Percentiles rank a stretch among this genome's conserved stretches.
Conservation (phyloP, 2,888 invertebrate species). For the Aromia moschata region DNA sequence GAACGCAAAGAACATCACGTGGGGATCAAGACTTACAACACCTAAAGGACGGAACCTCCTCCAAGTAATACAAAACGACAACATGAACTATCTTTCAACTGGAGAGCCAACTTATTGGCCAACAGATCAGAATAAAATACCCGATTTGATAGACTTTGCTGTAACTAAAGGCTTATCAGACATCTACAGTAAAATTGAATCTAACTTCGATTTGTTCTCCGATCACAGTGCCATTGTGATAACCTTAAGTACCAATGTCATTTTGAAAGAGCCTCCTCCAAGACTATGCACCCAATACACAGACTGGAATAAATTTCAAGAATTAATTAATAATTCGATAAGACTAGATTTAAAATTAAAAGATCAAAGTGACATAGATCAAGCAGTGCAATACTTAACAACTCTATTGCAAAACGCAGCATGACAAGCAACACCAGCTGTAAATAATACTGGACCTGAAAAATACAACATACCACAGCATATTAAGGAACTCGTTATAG, state of each 20-base stretch:
- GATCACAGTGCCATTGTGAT: constrained; percentile 3
- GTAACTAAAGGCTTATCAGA: not conserved
- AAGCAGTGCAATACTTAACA: not conserved
- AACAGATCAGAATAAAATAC: constrained; percentile 3
- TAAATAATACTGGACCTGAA: not conserved
- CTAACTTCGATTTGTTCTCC: not conserved
- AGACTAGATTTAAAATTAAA: not conserved
- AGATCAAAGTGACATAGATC: not conserved
- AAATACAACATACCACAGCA: not conserved
- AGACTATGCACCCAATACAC: not conserved
- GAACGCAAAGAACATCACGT: constrained; percentile 4
- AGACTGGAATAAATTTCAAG: constrained; percentile 13
- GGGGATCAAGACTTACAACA: constrained; percentile 11
- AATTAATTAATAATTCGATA: not conserved
- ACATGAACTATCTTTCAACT: not conserved
- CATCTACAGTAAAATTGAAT: not conserved
- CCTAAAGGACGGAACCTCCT: not conserved
- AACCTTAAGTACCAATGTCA: not conserved
- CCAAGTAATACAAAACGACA: not conserved
- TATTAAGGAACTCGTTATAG: not conserved
- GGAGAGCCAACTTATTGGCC: constrained; percentile 13
- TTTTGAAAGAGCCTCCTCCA: not conserved
- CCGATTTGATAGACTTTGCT: constrained; percentile 6
- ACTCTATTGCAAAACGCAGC: not conserved
- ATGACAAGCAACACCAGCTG: not conserved